Base-by-base conservation (phyloP, 2,888 invertebrate genomes). In the Geotrupes spiniger region DNA sequence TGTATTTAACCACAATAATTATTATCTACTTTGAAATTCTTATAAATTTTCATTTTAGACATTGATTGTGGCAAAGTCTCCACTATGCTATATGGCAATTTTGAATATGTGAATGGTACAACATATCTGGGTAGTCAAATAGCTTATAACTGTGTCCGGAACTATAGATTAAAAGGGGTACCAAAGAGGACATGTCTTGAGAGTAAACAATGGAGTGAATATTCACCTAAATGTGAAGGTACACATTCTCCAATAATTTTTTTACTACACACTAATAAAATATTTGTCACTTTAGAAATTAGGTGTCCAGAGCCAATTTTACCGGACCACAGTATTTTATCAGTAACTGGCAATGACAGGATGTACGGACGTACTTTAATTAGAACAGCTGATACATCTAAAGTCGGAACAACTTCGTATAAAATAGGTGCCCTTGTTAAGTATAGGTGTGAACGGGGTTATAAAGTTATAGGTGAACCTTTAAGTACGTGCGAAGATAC, bases 271-370 rank as follows among this genome's bases (percentile, higher is more conserved):
- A 41, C 36, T 36, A 11, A 39, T 29, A n/a, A 29, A 15, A 36
- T 14, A 2, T 17, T 11, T 27, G 15, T 14, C 15, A 31, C 45
- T 66, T 70, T 70, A 90, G 92, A 93, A 76, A 90, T 93, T 56
- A 83, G 93, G 43, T 94, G 94, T 63, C 79, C 86, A 0, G 92
- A 92, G 62, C 93, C 94, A 0, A 74, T 84, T 2, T 76, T 91
- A 17, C 88, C 93, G 0, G 84, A 87, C 17, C 91, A 92, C 68
- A 88, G 92, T 54, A 88, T 92, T 14, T 78, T 92, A 0, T 91
- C 92, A 0, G 89, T 93, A 25, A 92, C 92, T 0, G 91, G 92
- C 42, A 94, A 93, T 67, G 94, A 94, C 68, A 79, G 94, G 41
- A 87, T 89, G 81, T 91, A 92, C 65, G 91, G 91, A 0, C 79